These are phyloP conservation scores for Drosophila diplacantha DNA, from an alignment of 2,888 invertebrate species.

Conservation along the genomic window DNA sequence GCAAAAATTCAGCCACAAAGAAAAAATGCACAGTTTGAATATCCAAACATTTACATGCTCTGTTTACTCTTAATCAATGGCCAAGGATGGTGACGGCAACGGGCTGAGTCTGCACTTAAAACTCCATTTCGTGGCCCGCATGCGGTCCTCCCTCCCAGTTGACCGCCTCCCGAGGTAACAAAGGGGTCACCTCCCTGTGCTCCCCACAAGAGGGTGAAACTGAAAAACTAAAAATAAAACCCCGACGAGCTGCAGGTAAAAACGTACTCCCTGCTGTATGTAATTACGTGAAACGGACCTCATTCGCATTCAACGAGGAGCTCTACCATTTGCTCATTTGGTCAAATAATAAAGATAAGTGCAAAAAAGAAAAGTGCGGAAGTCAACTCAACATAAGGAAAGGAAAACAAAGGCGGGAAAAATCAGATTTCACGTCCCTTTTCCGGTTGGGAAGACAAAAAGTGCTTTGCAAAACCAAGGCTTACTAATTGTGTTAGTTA, in stretches of 20 bases:
- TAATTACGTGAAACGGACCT: conserved; percentile 35
- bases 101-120: conserved; percentile 43
- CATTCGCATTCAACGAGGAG: conserved; percentile 27
- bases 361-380: conserved; percentile 18
- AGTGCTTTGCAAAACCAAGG: neutral
- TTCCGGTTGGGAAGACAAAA: neutral
- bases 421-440: conserved; percentile 22
- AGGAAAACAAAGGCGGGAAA: conserved; percentile 15
- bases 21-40: conserved; percentile 42
- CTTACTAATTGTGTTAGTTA: conserved; percentile 18
- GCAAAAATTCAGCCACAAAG: conserved; percentile 38
- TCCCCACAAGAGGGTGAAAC: conserved; percentile 15
- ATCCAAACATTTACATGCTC: conserved; percentile 71
- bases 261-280: conserved; percentile 16
- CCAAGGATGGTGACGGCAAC: conserved; percentile 53
- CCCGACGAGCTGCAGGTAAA: conserved; percentile 12
- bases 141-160: conserved; percentile 9
- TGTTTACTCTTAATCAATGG: conserved; percentile 70
- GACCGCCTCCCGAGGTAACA: neutral
- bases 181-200: neutral
- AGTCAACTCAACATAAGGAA: conserved; percentile 29
- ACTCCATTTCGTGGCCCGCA: conserved; percentile 48
- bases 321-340: conserved; percentile 33
- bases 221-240: conserved; percentile 33
- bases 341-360: conserved; percentile 31